Conservation (phyloP, 2,113 vertebrate species). For the Acrocephalus kingi region DNA sequence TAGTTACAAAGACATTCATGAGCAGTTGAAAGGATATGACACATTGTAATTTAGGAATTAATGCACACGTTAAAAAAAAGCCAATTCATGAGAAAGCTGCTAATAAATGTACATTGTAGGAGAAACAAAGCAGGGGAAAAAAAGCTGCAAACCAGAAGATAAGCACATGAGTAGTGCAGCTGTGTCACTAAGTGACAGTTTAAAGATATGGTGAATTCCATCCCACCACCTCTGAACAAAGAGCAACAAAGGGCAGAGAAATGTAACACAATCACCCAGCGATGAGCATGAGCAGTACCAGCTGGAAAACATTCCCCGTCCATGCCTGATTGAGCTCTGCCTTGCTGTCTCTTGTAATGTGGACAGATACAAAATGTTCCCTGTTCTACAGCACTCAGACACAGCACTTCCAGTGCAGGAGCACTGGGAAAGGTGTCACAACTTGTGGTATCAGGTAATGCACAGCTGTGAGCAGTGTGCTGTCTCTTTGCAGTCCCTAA, state of each 20-base stretch:
- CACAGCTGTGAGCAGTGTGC: neutral
- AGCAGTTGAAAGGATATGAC: slow-evolving; percentile 60
- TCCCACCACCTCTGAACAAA: slow-evolving; percentile 20
- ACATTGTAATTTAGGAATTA: slow-evolving; percentile 63
- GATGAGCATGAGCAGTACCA: neutral
- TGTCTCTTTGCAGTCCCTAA: neutral
- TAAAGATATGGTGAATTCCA: slow-evolving; percentile 27
- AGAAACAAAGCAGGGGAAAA: neutral
- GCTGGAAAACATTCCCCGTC: neutral
- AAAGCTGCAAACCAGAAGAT: slow-evolving; percentile 21
- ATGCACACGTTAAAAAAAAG: neutral
- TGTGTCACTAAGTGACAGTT: neutral
- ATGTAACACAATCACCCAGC: neutral
- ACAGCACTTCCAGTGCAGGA: neutral
- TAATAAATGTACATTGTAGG: slow-evolving; percentile 4
- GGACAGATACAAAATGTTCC: neutral
- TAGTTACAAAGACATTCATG: slow-evolving; percentile 47
- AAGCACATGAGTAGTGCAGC: slow-evolving; percentile 10
- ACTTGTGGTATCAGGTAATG: neutral
- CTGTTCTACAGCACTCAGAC: fast-evolving
- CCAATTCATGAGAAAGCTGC: slow-evolving; percentile 21
- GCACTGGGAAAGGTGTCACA: neutral
- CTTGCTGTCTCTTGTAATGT: neutral
- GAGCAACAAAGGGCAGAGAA: slow-evolving; percentile 28
- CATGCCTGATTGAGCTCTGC: neutral